Conservation (phyloP, 2,888 invertebrate species). For the Plusia festucae region DNA sequence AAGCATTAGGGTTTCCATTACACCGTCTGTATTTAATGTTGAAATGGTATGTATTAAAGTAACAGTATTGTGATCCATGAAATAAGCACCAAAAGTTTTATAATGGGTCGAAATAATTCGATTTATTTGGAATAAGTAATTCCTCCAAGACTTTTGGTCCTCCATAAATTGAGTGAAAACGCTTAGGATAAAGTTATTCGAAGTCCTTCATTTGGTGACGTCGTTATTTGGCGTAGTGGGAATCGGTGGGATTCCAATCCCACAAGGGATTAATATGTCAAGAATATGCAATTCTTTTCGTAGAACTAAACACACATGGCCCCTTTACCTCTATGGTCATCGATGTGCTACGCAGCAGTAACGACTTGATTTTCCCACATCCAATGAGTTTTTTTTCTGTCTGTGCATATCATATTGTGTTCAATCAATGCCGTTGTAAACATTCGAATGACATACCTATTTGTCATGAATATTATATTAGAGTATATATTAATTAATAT, state of each 20-base stretch:
- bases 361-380: background rate
- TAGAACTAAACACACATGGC: background rate
- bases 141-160: too few relatives aligned
- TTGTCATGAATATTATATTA: too few relatives aligned
- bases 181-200: background rate
- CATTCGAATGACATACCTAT: too few relatives aligned
- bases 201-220: background rate
- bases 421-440: too few relatives aligned
- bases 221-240: background rate
- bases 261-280: background rate
- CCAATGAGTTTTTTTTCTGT: background rate
- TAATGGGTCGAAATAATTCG: background rate
- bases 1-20: background rate
- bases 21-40: background rate
- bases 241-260: background rate
- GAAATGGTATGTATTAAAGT: background rate
- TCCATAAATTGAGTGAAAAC: background rate
- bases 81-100: background rate
- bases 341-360: background rate
- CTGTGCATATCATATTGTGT: too few relatives aligned
- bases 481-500: too few relatives aligned
- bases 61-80: background rate
- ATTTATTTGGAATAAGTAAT: background rate
- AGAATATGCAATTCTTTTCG: background rate
- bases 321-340: background rate